phyloP scores from a whole-genome alignment of 2,113 vertebrate species.

The Pungitius pungitius region DNA sequence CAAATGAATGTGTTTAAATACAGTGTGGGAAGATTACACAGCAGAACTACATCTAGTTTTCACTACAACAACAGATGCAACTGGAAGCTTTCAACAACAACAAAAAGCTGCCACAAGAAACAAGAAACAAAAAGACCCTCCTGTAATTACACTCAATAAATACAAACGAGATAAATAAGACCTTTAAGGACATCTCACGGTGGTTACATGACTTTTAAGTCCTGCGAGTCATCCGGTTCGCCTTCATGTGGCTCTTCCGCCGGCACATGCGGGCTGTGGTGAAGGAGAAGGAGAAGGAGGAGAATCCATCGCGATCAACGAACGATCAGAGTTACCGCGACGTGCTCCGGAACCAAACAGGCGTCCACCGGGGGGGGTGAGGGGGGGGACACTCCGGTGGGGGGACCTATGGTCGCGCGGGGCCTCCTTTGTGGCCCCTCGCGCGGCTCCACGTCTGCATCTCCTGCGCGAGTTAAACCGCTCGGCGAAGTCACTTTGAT shows the following conservation, averaged over 20 bases:
- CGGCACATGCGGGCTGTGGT: conserved; percentile 49
- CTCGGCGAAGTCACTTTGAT: background rate
- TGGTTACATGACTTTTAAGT: conserved; percentile 67
- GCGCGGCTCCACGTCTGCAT: conserved; percentile 70
- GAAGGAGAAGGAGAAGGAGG: conserved; percentile 20
- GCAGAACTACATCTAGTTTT: conserved; percentile 53
- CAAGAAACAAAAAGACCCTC: background rate
- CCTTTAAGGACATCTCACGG: conserved; percentile 69
- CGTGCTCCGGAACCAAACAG: too few species aligned
- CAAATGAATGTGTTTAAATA: conserved; percentile 55
- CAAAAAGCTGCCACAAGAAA: conserved; percentile 18
- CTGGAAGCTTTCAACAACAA: conserved; percentile 17
- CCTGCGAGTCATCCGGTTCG: conserved; percentile 54
- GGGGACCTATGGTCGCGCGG: conserved; percentile 61
- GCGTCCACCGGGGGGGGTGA: too few species aligned
- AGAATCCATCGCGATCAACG: conserved; percentile 50
- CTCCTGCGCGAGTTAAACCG: conserved; percentile 3
- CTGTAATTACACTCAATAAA: conserved; percentile 74
- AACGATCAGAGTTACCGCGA: too few species aligned
- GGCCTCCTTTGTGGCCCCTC: conserved; percentile 70
- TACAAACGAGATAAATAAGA: conserved; percentile 77
- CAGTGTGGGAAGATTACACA: conserved; percentile 61
- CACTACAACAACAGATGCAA: conserved; percentile 60
- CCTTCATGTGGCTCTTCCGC: conserved; percentile 57
- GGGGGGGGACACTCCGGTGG: conserved; percentile 56